Conservation (phyloP, 2,113 vertebrate species). For the Gobius niger region DNA sequence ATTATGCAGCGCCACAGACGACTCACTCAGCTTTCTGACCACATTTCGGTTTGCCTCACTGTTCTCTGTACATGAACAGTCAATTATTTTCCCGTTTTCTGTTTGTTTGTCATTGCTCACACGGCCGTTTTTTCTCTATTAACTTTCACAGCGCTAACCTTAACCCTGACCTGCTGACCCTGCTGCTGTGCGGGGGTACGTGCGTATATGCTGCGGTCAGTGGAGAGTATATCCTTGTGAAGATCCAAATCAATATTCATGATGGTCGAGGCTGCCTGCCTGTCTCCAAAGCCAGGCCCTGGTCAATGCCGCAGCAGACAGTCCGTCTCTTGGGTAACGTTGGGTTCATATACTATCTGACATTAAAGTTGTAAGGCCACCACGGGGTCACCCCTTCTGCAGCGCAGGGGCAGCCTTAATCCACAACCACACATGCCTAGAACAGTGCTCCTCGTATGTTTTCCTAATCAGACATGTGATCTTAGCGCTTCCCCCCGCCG, state of each 20-base stretch:
- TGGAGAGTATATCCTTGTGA: slow-evolving; percentile 5
- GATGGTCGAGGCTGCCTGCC: slow-evolving; percentile 27
- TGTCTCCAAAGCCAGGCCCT: slow-evolving; percentile 34
- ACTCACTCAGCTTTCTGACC: neutral
- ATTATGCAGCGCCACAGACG: neutral
- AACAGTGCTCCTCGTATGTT: slow-evolving; percentile 16
- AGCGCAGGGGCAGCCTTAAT: slow-evolving; percentile 25
- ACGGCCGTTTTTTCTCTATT: slow-evolving; percentile 16
- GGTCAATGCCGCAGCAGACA: slow-evolving; percentile 52
- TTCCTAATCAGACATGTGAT: slow-evolving; percentile 42
- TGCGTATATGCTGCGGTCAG: slow-evolving; percentile 15
- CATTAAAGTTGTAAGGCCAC: slow-evolving; percentile 41
- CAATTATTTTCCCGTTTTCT: slow-evolving; percentile 7
- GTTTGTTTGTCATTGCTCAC: slow-evolving; percentile 16
- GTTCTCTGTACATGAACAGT: neutral
- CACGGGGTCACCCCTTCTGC: slow-evolving; percentile 27
- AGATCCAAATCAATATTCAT: slow-evolving; percentile 56
- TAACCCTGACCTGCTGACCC: slow-evolving; percentile 19
- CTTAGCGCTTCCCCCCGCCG: slow-evolving; percentile 14
- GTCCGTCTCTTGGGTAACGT: slow-evolving; percentile 39
- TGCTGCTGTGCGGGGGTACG: neutral
- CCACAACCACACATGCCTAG: slow-evolving; percentile 13
- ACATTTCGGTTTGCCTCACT: neutral
- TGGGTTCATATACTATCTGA: slow-evolving; percentile 44
- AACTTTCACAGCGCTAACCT: slow-evolving; percentile 19